Conservation (phyloP, 2,888 invertebrate species). For the Hetaerina titia region DNA sequence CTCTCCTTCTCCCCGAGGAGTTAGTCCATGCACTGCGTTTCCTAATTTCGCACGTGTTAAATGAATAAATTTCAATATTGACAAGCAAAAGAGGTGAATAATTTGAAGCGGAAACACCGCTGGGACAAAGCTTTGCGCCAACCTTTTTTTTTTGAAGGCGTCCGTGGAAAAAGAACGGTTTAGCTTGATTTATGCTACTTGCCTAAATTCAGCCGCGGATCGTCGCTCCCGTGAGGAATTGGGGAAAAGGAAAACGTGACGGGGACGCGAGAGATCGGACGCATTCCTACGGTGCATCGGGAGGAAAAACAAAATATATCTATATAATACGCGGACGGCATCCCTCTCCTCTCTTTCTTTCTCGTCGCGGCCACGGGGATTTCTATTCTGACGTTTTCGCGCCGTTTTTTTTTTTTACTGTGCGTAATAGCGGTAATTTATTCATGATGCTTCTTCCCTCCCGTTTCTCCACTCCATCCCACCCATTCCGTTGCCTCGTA, state of each 20-base stretch:
- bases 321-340: not conserved
- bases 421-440: not conserved
- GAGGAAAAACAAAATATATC: not conserved
- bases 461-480: not conserved
- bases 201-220: not conserved
- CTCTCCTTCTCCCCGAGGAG: too few species aligned
- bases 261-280: not conserved
- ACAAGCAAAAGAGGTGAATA: not conserved
- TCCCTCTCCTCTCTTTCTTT: too few species aligned
- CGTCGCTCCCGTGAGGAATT: not conserved
- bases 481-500: too few species aligned
- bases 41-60: not conserved
- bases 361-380: too few species aligned
- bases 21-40: too few species aligned
- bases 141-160: not conserved
- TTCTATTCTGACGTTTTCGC: too few species aligned
- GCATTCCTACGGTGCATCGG: not conserved
- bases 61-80: conserved; percentile 18
- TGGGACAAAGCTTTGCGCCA: not conserved
- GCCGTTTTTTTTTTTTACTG: not conserved
- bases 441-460: not conserved
- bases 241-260: not conserved
- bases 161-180: not conserved
- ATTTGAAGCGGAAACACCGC: not conserved
- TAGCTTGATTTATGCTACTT: not conserved